These are phyloP conservation scores for Bilobella aurantiaca DNA, from an alignment of 1,140 invertebrate species.

Conservation along the genomic window DNA sequence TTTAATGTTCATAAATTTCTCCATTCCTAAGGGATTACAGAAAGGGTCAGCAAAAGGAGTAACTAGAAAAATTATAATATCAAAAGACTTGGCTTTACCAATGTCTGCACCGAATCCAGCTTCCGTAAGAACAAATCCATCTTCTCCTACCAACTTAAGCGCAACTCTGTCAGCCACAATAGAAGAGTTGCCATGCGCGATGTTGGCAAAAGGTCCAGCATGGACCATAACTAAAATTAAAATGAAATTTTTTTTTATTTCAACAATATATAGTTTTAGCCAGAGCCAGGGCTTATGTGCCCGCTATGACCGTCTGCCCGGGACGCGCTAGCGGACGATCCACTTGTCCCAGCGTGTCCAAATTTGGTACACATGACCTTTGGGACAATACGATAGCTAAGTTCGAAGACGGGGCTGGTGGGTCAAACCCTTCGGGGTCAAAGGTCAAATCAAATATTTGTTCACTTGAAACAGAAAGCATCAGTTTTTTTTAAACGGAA, in stretches of 20 bases:
- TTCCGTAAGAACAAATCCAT: slow-evolving; percentile 93
- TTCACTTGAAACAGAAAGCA: too few relatives aligned
- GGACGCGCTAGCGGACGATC: too few relatives aligned
- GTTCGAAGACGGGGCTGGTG: too few relatives aligned
- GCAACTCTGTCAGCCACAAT: slow-evolving; percentile 90
- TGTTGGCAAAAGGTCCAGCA: slow-evolving; percentile 96
- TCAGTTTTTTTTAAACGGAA: too few relatives aligned
- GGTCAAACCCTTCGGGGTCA: too few relatives aligned
- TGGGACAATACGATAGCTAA: too few relatives aligned
- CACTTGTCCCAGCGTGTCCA: too few relatives aligned
- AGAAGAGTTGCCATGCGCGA: slow-evolving; percentile 91
- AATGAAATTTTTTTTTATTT: slow-evolving; percentile 35
- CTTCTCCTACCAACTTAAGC: slow-evolving; percentile 80
- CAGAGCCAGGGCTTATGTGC: too few relatives aligned
- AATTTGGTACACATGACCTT: too few relatives aligned
- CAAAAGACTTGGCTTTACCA: slow-evolving; percentile 47
- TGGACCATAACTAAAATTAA: slow-evolving; percentile 55
- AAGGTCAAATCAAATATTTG: too few relatives aligned
- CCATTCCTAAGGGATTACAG: slow-evolving; percentile 57
- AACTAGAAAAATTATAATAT: slow-evolving; percentile 10
- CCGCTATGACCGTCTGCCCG: too few relatives aligned
- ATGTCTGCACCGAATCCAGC: slow-evolving; percentile 98
- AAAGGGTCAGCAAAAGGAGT: background rate
- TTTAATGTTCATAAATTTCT: slow-evolving; percentile 99
- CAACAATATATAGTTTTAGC: background rate